A percentile compares a stretch with the other conserved stretches of the same genome.
Evolutionary conservation across 2,797 vertebrate species (phyloP).

Genomic region (Naso thynnoides): DNA sequence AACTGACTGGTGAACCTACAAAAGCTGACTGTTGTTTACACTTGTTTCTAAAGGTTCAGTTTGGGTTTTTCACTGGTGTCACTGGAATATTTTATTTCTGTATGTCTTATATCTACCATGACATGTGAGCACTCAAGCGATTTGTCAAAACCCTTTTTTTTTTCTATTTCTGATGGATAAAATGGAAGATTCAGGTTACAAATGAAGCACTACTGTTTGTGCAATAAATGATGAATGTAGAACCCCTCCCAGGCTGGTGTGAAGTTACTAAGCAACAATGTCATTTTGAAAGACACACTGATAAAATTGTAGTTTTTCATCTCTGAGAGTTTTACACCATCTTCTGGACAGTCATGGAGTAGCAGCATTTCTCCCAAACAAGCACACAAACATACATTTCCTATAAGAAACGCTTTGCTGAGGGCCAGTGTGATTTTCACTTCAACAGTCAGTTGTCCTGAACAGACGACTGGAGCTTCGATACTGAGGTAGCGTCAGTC

Average conservation of each 20-base stretch:
- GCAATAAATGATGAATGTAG: constrained; percentile 86
- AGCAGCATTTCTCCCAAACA: constrained; percentile 27
- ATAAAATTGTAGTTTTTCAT: background rate
- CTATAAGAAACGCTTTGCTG: background rate
- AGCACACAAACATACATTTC: background rate
- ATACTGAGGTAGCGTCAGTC: constrained; percentile 10
- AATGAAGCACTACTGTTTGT: constrained; percentile 67
- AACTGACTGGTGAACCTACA: background rate
- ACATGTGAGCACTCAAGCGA: constrained; percentile 19
- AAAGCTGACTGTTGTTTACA: constrained; percentile 41
- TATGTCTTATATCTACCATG: constrained; percentile 2
- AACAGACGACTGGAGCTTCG: background rate
- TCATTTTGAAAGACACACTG: background rate
- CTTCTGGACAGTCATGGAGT: constrained; percentile 41
- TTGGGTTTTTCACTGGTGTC: constrained; percentile 18
- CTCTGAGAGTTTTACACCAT: constrained; percentile 23
- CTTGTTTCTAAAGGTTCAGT: constrained; percentile 34
- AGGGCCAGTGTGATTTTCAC: background rate
- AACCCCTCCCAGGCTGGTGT: constrained; percentile 49
- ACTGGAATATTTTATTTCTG: background rate
- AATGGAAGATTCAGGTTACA: constrained; percentile 42
- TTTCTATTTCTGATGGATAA: constrained; percentile 52
- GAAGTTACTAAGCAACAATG: constrained; percentile 35
- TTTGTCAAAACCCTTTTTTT: constrained; percentile 43
- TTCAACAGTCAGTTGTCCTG: background rate